Conservation (phyloP, 2,797 vertebrate genomes). For the Aulostomus chinensis region DNA sequence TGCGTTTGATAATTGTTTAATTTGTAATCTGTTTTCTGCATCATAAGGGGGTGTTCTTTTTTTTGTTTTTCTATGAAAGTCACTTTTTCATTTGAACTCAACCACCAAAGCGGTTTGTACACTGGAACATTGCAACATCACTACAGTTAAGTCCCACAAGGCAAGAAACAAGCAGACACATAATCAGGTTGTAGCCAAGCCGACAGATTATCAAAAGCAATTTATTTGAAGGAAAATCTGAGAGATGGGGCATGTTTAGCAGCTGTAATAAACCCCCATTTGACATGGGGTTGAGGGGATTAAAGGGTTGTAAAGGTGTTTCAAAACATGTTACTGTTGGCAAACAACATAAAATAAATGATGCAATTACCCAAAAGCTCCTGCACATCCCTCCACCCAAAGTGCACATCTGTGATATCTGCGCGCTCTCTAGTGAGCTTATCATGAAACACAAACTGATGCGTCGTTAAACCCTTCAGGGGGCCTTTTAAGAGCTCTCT, state of each 20-base stretch:
- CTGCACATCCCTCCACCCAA: slow-evolving; percentile 54
- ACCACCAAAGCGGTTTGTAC: background rate
- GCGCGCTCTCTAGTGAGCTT: slow-evolving; percentile 51
- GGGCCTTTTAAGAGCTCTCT: slow-evolving; percentile 47
- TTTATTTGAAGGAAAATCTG: background rate
- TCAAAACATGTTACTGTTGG: slow-evolving; percentile 53
- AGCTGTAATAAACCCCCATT: background rate
- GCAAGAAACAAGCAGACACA: background rate
- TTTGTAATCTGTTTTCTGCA: no score
- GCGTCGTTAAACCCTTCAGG: slow-evolving; percentile 63
- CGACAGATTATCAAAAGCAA: background rate
- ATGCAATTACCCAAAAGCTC: slow-evolving; percentile 65
- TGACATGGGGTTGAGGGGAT: slow-evolving; percentile 5
- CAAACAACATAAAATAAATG: slow-evolving; percentile 72
- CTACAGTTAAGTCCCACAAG: background rate
- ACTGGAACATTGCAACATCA: background rate
- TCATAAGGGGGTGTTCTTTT: no score
- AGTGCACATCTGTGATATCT: slow-evolving; percentile 40
- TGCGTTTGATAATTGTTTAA: no score
- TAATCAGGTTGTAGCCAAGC: background rate
- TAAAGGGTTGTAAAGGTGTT: slow-evolving; percentile 33
- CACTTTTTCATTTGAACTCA: no score
- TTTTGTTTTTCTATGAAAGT: no score
- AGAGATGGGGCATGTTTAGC: no score
- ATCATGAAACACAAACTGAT: slow-evolving; percentile 67